Percentiles rank a stretch among this genome's conserved stretches.
Conservation (phyloP, 2,888 invertebrate species). For the Tenodera sinensis region DNA sequence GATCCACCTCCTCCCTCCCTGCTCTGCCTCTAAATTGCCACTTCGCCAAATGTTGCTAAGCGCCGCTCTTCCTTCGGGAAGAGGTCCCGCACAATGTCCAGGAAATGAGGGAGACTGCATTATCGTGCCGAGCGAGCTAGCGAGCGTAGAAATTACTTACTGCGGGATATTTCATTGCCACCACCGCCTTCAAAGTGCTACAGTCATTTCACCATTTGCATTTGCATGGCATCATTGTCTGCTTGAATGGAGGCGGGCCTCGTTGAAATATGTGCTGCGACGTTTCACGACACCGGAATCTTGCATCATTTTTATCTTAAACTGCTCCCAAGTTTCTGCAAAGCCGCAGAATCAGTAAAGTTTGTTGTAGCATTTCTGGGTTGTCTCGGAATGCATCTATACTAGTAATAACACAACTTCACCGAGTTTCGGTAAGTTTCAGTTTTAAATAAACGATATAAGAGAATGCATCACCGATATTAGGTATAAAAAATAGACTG, state of each 20-base stretch:
- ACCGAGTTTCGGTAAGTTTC: too few relatives aligned
- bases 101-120: slow-evolving; percentile 11
- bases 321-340: neutral
- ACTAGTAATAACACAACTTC: too few relatives aligned
- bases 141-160: neutral
- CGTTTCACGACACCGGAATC: neutral
- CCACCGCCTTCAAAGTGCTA: neutral
- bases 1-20: neutral
- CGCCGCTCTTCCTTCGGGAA: neutral
- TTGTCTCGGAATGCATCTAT: too few relatives aligned
- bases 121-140: neutral
- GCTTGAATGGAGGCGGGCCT: neutral
- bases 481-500: too few relatives aligned
- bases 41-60: neutral
- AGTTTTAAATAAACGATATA: too few relatives aligned
- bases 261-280: neutral
- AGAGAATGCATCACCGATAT: too few relatives aligned
- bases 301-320: neutral
- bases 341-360: too few relatives aligned
- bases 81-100: slow-evolving; percentile 3
- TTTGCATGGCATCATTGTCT: neutral
- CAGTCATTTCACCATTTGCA: neutral
- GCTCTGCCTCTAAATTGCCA: neutral
- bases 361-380: too few relatives aligned
- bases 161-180: neutral